Evolutionary conservation across 2,113 vertebrate species (phyloP).

Genomic region (Enhydra lutris): DNA sequence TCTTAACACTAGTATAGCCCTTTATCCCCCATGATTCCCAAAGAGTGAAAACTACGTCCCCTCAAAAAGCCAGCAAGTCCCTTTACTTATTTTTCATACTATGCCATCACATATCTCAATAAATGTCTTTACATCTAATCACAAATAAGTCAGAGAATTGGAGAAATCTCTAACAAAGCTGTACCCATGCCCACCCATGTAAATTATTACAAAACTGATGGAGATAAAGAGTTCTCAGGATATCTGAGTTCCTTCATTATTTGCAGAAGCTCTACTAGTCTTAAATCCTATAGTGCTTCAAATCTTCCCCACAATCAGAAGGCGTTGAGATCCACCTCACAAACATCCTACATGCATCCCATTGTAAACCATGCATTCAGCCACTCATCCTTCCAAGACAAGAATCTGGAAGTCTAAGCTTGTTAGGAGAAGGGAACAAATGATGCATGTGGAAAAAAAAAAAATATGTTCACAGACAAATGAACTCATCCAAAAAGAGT

Average conservation of each 20-base stretch:
- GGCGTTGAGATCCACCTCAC: background rate
- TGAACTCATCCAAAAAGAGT: background rate
- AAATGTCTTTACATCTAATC: background rate
- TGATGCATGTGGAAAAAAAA: background rate
- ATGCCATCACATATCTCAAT: background rate
- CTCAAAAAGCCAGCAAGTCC: background rate
- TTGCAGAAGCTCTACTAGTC: background rate
- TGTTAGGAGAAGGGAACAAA: background rate
- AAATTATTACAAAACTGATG: background rate
- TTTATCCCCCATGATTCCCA: background rate
- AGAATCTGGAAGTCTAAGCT: background rate
- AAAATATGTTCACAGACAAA: background rate
- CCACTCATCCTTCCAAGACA: background rate
- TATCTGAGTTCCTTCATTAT: background rate
- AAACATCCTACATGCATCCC: background rate
- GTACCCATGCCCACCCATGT: background rate
- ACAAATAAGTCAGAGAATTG: background rate
- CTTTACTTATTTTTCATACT: background rate
- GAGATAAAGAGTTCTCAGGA: background rate
- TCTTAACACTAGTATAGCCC: background rate
- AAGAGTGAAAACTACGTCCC: background rate
- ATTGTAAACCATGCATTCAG: background rate
- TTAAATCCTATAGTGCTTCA: background rate
- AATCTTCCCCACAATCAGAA: background rate
- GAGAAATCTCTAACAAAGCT: background rate